Evolutionary conservation across 2,888 invertebrate genomes (phyloP), one percentile per base, ranked within the genome.

Genomic region (Diarsia mendica): DNA sequence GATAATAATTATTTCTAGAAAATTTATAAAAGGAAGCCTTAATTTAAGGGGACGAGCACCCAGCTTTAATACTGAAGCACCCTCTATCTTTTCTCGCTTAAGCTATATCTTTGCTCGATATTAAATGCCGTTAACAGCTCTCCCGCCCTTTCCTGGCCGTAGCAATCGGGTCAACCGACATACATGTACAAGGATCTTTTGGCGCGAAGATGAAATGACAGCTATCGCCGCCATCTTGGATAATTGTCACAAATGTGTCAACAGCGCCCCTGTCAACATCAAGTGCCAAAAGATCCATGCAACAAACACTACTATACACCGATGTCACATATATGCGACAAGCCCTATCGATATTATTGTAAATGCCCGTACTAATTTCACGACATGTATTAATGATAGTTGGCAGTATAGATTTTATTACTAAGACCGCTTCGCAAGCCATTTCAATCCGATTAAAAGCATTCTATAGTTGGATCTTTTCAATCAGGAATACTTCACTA

Each of bases 21-120:
- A 89, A 90, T 75, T 88, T 91, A 90, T 90, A 92, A 92, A 93
- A 91, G 85, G 90, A 92, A 91, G 91, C 91, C 89, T 92, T 91
- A 91, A 84, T 70, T 86, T 85, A 63, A 83, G 23, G 69, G 82
- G 83, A 89, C 86, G 91, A 93, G 94, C 94, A 94, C 94, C 93
- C 83, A 93, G 94, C 91, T 89, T 77, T 77, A 94, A 74, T 75
- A 83, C 92, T 92, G 93, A 94, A 92, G 93, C 94, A 94, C 93
- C 93, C 90, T 81, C 84, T 84, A 75, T 82, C 74, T 77, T 80
- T 84, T 80, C 77, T 77, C 77, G 88, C 87, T 83, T 82, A 90
- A 91, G 91, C 90, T 75, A 84, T 75, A 76, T 63, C 82, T 77
- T 77, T 77, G 77, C 83, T 82, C 72, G 49, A 75, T 77, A 79